Evolutionary conservation across 2,113 vertebrate genomes (phyloP), one percentile per base, ranked within the genome.

Genomic region (Elephantulus edwardii): DNA sequence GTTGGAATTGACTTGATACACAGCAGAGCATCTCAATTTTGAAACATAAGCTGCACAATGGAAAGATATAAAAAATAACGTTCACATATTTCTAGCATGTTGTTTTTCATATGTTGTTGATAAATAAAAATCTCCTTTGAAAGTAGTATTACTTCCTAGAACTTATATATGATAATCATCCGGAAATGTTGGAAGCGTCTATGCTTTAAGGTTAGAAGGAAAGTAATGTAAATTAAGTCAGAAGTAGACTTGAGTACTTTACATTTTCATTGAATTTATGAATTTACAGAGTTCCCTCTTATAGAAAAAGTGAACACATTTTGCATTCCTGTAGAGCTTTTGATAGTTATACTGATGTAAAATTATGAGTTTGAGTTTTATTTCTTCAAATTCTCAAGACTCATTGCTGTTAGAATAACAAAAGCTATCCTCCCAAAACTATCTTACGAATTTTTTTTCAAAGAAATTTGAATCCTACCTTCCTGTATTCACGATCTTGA

Each of bases 121-220:
- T 70, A 93, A 81, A 77, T 78, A 64, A 90, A 93, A 84, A 50
- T 89, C 58, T 38, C 42, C 70, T 91, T 76, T 85, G 71, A 68
- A 75, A 86, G 60, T 68, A 82, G 42, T 44, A 26, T 83, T 42
- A 77, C 50, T 79, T 86, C 33, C 52, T 56, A 2, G 35, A 84
- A 83, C 78, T 50, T 77, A 62, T 80, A 83, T 85, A 28, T 22
- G 46, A 46, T 35, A 91, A n/a, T 50, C 30, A 26, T 76, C 42
- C 28, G 89, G 70, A 58, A 88, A 90, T 77, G 82, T 38, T 56
- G 78, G 82, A 91, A 80, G 75, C 52, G 72, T 60, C 46, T 77
- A 48, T 19, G 38, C 68, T 4, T 77, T 79, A 70, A 72, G 38
- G 14, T 83, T 83, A 48, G 28, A 52, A 68, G 42, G 72, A 79